Conservation (phyloP, 1,140 invertebrate species). For the Lysiphlebus fabarum region DNA sequence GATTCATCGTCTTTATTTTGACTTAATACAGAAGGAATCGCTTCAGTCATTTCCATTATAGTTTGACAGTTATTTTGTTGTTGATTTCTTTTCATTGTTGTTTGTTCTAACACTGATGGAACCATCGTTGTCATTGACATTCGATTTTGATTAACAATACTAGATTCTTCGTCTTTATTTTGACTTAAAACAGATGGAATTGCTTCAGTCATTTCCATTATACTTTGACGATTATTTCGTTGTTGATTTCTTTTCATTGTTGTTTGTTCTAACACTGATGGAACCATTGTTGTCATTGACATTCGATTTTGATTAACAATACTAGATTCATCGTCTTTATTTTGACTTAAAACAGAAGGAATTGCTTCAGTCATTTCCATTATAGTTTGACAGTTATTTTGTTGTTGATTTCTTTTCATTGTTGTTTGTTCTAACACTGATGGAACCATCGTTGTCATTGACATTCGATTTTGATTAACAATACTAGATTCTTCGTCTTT, state of each 20-base stretch:
- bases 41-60: constrained; percentile 23
- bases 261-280: not conserved
- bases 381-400: too few species aligned
- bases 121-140: too few species aligned
- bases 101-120: too few species aligned
- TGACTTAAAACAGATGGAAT: not conserved
- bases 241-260: constrained; percentile 5
- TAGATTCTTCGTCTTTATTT: constrained; percentile 15
- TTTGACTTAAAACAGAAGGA: not conserved
- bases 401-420: constrained; percentile 5
- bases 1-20: constrained; percentile 14
- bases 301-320: constrained; percentile 20
- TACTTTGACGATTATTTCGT: too few species aligned
- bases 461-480: constrained; percentile 21
- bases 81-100: too few species aligned
- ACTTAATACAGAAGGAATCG: not conserved
- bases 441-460: constrained; percentile 19
- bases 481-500: constrained; percentile 1
- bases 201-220: not conserved
- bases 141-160: not conserved
- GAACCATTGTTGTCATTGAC: constrained; percentile 21
- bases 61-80: constrained; percentile 15
- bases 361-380: constrained; percentile 6
- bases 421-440: not conserved
- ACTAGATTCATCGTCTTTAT: not conserved